Evolutionary conservation across 64 coral and sea anemone species (phyloP).

Genomic region (Actinia equina): DNA sequence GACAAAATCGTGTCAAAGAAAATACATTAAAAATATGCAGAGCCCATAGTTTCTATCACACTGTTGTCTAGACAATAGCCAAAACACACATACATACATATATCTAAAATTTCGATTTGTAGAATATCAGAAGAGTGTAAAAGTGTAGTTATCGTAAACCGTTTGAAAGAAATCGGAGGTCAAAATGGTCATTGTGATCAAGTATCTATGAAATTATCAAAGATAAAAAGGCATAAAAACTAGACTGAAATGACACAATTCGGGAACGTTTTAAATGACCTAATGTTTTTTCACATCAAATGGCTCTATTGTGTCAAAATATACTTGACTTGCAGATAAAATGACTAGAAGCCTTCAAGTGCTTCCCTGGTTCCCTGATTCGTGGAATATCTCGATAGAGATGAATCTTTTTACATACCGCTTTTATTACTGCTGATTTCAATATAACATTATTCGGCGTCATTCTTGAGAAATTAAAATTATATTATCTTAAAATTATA

Average conservation of each 20-base stretch:
- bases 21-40: too few relatives aligned
- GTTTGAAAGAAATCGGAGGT: not conserved
- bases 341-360: not conserved
- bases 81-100: not conserved
- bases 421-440: not conserved
- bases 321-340: conserved; percentile 6
- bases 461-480: not conserved
- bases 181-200: not conserved
- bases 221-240: not conserved
- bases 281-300: not conserved
- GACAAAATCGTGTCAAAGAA: too few relatives aligned
- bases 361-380: not conserved
- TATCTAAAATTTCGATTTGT: not conserved
- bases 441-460: not conserved
- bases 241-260: not conserved
- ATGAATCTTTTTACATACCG: not conserved
- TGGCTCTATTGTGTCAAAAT: not conserved
- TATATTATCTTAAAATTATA: too few relatives aligned
- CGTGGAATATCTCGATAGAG: not conserved
- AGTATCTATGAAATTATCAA: not conserved
- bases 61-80: not conserved
- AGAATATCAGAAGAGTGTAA: too few relatives aligned
- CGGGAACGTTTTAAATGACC: not conserved
- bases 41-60: not conserved
- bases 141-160: too few relatives aligned